These are phyloP conservation scores for Cololabis saira DNA, from an alignment of 2,113 vertebrate species.

Conservation along the genomic window DNA sequence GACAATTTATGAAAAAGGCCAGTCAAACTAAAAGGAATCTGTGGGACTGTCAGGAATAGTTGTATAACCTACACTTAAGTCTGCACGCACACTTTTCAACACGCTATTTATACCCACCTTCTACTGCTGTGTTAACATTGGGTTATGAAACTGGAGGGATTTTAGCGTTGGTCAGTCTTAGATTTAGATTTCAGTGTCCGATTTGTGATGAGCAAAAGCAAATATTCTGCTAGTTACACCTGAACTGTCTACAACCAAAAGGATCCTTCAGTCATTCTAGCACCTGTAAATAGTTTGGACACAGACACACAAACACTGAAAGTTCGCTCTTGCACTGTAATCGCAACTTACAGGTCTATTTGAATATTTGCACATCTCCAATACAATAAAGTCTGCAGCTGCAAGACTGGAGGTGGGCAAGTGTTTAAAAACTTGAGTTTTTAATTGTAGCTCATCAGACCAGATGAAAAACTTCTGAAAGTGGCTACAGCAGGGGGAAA, in stretches of 20 bases:
- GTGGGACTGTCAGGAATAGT: conserved; percentile 68
- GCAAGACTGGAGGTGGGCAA: not conserved
- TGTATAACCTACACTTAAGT: conserved; percentile 73
- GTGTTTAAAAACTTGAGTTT: not conserved
- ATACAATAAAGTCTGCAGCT: conserved; percentile 4
- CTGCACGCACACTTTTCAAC: conserved; percentile 46
- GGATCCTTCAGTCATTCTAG: conserved; percentile 7
- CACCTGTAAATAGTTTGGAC: conserved; percentile 31
- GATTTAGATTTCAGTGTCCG: conserved; percentile 37
- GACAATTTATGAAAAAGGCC: conserved; percentile 87
- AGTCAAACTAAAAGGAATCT: conserved; percentile 80
- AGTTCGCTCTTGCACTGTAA: conserved; percentile 15
- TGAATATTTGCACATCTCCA: not conserved
- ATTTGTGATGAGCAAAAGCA: conserved; percentile 29
- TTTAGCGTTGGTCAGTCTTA: conserved; percentile 39
- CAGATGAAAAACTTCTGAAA: conserved; percentile 21
- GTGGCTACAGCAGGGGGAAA: conserved; percentile 19
- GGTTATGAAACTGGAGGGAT: conserved; percentile 71
- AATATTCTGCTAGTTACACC: conserved; percentile 21
- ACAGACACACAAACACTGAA: conserved; percentile 2
- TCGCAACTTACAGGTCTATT: not conserved
- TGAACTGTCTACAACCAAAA: conserved; percentile 31
- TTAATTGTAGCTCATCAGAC: conserved; percentile 23
- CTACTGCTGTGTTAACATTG: conserved; percentile 77
- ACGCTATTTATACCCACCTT: conserved; percentile 15